Evolutionary conservation across 2,888 invertebrate species (phyloP).

Genomic region (Hydrotaea cyrtoneurina): DNA sequence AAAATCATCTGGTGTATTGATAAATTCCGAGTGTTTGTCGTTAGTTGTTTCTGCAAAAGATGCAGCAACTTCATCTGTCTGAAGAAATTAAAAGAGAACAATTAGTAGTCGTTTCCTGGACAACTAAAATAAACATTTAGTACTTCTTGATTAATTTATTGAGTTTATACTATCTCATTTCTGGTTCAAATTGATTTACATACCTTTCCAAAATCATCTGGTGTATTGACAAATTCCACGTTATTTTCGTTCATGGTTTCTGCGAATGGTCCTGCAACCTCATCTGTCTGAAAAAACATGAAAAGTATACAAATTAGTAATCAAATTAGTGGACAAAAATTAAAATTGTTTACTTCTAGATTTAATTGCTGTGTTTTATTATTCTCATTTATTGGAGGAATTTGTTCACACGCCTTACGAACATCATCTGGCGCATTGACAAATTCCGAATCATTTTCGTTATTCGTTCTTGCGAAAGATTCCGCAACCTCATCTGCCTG

Average conservation of each 20-base stretch:
- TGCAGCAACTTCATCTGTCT: conserved; percentile 75
- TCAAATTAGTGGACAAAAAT: too few species aligned
- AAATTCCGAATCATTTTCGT: conserved; percentile 64
- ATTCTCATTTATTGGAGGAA: too few species aligned
- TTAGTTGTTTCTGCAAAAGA: conserved; percentile 71
- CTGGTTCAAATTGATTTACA: not conserved
- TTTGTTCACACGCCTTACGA: not conserved
- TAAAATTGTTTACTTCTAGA: too few species aligned
- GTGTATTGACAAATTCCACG: conserved; percentile 48
- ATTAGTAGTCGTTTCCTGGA: too few species aligned
- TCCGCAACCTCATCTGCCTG: conserved; percentile 72
- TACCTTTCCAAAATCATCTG: conserved; percentile 9
- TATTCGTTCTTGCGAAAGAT: conserved; percentile 72
- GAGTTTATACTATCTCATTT: too few species aligned
- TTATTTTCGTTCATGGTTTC: conserved; percentile 71
- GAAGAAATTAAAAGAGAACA: conserved; percentile 46
- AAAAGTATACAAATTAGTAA: conserved; percentile 30
- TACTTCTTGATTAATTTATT: not conserved
- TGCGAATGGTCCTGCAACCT: conserved; percentile 73
- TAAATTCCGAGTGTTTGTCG: conserved; percentile 62
- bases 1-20: conserved; percentile 35
- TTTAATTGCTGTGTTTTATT: not conserved
- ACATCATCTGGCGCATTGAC: conserved; percentile 35
- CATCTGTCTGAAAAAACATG: conserved; percentile 71
- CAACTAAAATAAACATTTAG: too few species aligned